These are phyloP conservation scores for Plectropomus leopardus DNA, from an alignment of 2,113 vertebrate genomes.

Conservation along the genomic window DNA sequence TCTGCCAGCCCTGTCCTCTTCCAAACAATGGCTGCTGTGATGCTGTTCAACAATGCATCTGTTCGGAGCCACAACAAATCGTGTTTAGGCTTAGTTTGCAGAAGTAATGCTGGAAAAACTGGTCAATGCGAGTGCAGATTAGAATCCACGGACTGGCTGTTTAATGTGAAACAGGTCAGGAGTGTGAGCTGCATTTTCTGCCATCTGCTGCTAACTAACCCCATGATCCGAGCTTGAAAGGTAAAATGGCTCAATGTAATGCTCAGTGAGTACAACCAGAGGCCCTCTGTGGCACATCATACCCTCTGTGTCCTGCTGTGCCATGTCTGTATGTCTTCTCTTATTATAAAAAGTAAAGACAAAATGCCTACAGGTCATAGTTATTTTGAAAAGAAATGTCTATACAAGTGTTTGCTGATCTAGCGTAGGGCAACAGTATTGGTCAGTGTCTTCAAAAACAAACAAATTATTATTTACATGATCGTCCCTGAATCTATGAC, in stretches of 20 bases:
- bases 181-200: not conserved
- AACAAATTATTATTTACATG: no score
- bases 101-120: not conserved
- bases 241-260: not conserved
- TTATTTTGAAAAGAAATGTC: no score
- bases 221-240: not conserved
- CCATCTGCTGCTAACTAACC: not conserved
- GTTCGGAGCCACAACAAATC: not conserved
- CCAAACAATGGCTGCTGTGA: conserved; percentile 1
- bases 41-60: conserved; percentile 2
- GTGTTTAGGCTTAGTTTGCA: not conserved
- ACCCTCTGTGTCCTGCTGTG: not conserved
- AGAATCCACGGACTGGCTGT: not conserved
- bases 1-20: not conserved
- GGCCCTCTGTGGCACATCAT: not conserved
- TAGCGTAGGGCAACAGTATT: no score
- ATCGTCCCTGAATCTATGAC: no score
- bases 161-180: not conserved
- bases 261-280: not conserved
- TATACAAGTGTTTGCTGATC: no score
- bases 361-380: no score
- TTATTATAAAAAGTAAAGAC: not conserved
- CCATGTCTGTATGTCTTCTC: not conserved
- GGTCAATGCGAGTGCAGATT: not conserved
- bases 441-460: no score